Base-by-base conservation (phyloP, 1,140 invertebrate genomes). In the Drosophila subobscura region DNA sequence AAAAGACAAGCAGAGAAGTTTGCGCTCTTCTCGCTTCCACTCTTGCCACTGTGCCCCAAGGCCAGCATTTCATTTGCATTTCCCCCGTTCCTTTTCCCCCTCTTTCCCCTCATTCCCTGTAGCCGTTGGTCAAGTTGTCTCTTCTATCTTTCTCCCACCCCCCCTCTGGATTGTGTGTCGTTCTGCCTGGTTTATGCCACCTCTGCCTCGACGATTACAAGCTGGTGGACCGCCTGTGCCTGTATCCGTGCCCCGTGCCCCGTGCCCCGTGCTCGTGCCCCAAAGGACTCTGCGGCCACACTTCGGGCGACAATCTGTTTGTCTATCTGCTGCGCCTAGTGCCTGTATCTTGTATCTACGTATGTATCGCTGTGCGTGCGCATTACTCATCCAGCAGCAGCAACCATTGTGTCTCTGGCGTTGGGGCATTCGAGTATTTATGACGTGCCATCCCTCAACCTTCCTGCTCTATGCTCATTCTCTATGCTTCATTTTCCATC, bases 261-360 rank as follows among this genome's bases (percentile, higher is more conserved):
- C 12, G 14, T 5, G 42, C 46, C 8, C 7, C 10, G 2, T 49
- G 46, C 1, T 10, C 2, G n/a, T 14, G 7, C n/a, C 41, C 41
- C 53, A 37, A 37, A 37, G 33, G 33, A 37, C 33, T 12, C 33
- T 25, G 22, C 20, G 44, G 76, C 64, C 40, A 65, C 80, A 68
- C 76, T 85, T 78, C 61, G 60, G 80, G 80, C 80, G 72, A 84
- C 80, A 84, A 84, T 85, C 80, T 85, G 80, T 85, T 84, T 85
- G 80, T 50, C 59, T 79, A 85, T 84, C 80, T 79, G 53, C 55
- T 37, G 33, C 33, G 33, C 33, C 33, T 37, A 33, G 29, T 33
- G 29, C 8, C 29, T 37, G 33, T 37, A 72, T 72, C 74, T 77
- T 79, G 76, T 68, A 77, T 84, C 66, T 85, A 52, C 49, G 73